A percentile compares a stretch with the other conserved stretches of the same genome.
Evolutionary conservation across 1,140 invertebrate species (phyloP).

Genomic region (Diachasmimorpha longicaudata): DNA sequence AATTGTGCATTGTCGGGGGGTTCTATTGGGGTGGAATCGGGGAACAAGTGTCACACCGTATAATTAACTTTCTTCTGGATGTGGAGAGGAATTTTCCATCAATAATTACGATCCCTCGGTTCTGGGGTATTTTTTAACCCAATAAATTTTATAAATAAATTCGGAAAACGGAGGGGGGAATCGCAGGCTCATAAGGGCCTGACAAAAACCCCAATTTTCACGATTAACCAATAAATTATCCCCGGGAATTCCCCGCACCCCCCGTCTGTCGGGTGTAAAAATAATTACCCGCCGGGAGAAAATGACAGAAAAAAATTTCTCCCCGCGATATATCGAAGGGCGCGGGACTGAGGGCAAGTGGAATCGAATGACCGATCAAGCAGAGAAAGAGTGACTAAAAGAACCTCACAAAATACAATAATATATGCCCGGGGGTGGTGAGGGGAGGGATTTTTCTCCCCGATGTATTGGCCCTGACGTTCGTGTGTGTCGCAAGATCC

Average conservation of each 20-base stretch:
- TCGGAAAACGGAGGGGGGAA: too few relatives aligned
- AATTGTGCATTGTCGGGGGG: not conserved
- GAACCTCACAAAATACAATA: slow-evolving; percentile 15
- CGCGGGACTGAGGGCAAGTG: slow-evolving; percentile 10
- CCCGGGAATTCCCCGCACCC: too few relatives aligned
- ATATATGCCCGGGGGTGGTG: not conserved
- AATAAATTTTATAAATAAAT: too few relatives aligned
- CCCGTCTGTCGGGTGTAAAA: too few relatives aligned
- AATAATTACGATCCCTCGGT: too few relatives aligned
- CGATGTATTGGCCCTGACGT: not conserved
- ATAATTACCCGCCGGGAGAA: too few relatives aligned
- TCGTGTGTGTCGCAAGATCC: not conserved
- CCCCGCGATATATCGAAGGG: not conserved
- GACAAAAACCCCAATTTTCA: too few relatives aligned
- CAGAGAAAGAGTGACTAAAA: slow-evolving; percentile 16
- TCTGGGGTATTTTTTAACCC: too few relatives aligned
- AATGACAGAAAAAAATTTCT: not conserved
- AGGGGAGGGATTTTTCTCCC: not conserved
- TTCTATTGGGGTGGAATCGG: not conserved
- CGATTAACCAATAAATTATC: too few relatives aligned
- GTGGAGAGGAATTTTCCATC: too few relatives aligned
- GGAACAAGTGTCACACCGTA: not conserved
- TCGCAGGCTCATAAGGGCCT: too few relatives aligned
- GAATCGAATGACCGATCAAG: slow-evolving; percentile 23
- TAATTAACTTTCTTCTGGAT: not conserved